Evolutionary conservation across 2,113 vertebrate genomes (phyloP), one percentile per base, ranked within the genome.

Genomic region (Guaruba guarouba): DNA sequence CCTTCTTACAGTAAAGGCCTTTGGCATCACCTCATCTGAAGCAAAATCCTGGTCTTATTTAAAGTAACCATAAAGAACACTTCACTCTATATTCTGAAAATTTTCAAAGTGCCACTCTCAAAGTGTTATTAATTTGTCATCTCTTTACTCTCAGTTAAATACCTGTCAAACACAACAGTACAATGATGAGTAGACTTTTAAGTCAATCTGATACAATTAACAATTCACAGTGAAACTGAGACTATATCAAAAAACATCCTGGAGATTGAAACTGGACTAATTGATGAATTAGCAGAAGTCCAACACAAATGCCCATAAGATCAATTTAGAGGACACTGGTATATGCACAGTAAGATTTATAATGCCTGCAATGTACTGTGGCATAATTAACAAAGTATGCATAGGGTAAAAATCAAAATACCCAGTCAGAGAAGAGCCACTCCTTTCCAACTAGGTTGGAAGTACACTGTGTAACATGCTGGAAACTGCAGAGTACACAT

Each of bases 321-420:
- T 77, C 78, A 93, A 95, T 75, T 93, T 82, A 91, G 52, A 91
- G 61, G 43, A 84, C 61, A 79, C 14, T 71, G 29, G 27, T 22
- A 43, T 61, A 17, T 25, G 20, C 33, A 79, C 44, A 52, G 11
- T 33, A 52, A 75, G 52, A 93, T 92, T 73, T 89, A 71, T 84
- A 82, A 73, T 61, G 48, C 24, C 33, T 79, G 67, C 20, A 82
- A 27, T 35, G 35, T 82, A 64, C 48, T 61, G 24, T 59, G 24
- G 27, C 31, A 44, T 61, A 86, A 82, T 75, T 84, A 88, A 55
- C 67, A 67, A 82, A 52, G 24, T 64, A 54, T 66, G 52, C 12
- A 19, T 48, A n/a, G 16, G 17, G 23, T 75, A 68, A 92, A 92
- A 94, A 71, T 52, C 43, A 86, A 95, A 79, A 83, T 23, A 62